Base-by-base conservation (phyloP, 2,888 invertebrate genomes). In the Cremastobaeus sp. region DNA sequence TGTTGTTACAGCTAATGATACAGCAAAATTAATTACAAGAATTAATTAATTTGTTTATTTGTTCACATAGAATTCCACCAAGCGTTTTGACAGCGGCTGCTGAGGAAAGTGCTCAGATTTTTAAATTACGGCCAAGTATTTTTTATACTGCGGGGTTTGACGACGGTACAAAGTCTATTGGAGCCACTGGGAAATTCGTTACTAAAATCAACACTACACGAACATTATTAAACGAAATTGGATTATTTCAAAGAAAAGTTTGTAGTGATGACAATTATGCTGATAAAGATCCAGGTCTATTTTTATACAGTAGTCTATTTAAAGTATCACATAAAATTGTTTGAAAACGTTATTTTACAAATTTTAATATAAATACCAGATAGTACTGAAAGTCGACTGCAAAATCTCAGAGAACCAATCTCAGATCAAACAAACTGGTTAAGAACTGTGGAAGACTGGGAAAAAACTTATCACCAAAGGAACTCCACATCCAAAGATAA, bases 61-160 rank as follows among this genome's bases (percentile, higher is more conserved):
- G n/a, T n/a, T 18, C 11, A 5, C n/a, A 41, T 21, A 41, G 18
- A 18, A 21, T 45, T 28, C 15, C 45, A 25, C 28, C 45, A 8
- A 45, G 12, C 3, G n/a, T 28, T 45, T 28, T 45, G 9, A 20
- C 15, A 3, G 3, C 12, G 5, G 0, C 1, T 28, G 45, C 45
- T 8, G 28, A 28, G 1, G 45, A 45, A 28, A 25, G 25, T 5
- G 9, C 4, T 1, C 6, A 2, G 1, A 2, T 28, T 1, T 45
- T 45, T 8, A 45, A 45, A 15, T 2, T 21, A 15, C 28, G 15
- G 11, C 9, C 28, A 12, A 12, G 28, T 9, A 45, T 21, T 14
- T 50, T 50, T 35, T 50, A 50, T 20, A 35, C 21, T 1, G 35
- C 35, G n/a, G 50, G 50, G 15, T 35, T 17, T 1, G 5, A 9